These are phyloP conservation scores for Vandiemenella viatica DNA, from an alignment of 2,888 invertebrate species.

Conservation along the genomic window DNA sequence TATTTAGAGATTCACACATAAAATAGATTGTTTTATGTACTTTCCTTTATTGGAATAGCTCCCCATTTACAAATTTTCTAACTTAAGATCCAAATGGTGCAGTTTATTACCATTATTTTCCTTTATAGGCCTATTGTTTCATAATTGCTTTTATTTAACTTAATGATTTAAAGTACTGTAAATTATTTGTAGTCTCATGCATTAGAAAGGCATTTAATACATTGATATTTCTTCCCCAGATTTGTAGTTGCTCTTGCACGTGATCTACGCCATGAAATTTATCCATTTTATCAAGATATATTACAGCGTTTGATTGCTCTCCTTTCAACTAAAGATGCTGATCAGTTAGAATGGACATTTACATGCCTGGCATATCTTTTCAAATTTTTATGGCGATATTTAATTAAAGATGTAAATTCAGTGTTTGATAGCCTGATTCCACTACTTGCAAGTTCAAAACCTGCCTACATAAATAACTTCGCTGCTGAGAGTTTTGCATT, in stretches of 20 bases:
- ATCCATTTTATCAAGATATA: constrained; percentile 65
- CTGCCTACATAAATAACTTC: constrained; percentile 77
- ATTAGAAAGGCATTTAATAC: too few species aligned
- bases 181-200: too few species aligned
- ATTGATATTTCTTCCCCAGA: too few species aligned
- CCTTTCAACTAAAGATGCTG: constrained; percentile 60
- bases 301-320: constrained; percentile 55
- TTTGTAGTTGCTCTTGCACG: constrained; percentile 70
- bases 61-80: too few species aligned
- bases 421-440: constrained; percentile 59
- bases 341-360: constrained; percentile 74
- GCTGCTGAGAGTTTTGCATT: constrained; percentile 94
- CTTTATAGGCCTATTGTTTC: too few species aligned
- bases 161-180: too few species aligned
- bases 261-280: constrained; percentile 80
- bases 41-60: too few species aligned
- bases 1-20: too few species aligned
- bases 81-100: too few species aligned
- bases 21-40: too few species aligned
- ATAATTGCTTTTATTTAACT: too few species aligned
- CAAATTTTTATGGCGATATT: constrained; percentile 70
- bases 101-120: too few species aligned
- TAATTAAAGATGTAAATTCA: constrained; percentile 61
- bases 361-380: constrained; percentile 78
- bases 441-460: constrained; percentile 58